These are phyloP conservation scores for Rhodophaea formosa DNA, from an alignment of 2,888 invertebrate species.

Conservation along the genomic window DNA sequence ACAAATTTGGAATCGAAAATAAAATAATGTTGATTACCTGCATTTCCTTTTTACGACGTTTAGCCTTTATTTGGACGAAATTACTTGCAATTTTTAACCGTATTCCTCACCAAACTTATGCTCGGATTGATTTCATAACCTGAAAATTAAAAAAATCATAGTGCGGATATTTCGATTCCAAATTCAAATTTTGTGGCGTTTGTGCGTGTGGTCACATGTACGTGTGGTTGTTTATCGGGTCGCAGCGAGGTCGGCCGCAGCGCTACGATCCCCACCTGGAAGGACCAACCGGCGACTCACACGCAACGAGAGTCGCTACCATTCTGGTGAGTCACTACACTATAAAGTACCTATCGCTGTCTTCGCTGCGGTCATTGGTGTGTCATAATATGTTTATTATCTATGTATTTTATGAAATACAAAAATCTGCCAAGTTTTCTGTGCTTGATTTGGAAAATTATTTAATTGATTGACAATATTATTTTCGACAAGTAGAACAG, in stretches of 20 bases:
- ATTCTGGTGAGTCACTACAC: constrained; percentile 90
- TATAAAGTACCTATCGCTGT: constrained; percentile 45
- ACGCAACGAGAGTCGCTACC: constrained; percentile 96
- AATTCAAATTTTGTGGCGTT: constrained; percentile 37
- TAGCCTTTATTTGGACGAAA: too few relatives aligned
- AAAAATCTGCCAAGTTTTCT: too few relatives aligned
- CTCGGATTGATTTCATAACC: too few relatives aligned
- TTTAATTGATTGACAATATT: too few relatives aligned
- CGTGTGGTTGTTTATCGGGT: constrained; percentile 79
- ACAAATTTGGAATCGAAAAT: constrained; percentile 44
- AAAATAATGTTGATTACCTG: not conserved
- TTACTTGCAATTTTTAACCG: too few relatives aligned
- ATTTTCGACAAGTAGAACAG: too few relatives aligned
- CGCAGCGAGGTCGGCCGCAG: constrained; percentile 77
- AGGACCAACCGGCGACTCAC: constrained; percentile 94
- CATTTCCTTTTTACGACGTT: too few relatives aligned
- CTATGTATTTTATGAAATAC: constrained; percentile 42
- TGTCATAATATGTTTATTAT: constrained; percentile 31
- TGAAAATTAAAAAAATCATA: too few relatives aligned
- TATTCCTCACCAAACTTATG: too few relatives aligned
- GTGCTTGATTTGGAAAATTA: too few relatives aligned
- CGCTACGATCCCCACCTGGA: constrained; percentile 81
- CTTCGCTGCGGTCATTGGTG: constrained; percentile 44
- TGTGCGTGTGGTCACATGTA: constrained; percentile 57
- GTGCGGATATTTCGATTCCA: constrained; percentile 29